Percentiles rank a stretch among this genome's conserved stretches.
Evolutionary conservation across 2,113 vertebrate species (phyloP).

Genomic region (Urocynchramus pylzowi): DNA sequence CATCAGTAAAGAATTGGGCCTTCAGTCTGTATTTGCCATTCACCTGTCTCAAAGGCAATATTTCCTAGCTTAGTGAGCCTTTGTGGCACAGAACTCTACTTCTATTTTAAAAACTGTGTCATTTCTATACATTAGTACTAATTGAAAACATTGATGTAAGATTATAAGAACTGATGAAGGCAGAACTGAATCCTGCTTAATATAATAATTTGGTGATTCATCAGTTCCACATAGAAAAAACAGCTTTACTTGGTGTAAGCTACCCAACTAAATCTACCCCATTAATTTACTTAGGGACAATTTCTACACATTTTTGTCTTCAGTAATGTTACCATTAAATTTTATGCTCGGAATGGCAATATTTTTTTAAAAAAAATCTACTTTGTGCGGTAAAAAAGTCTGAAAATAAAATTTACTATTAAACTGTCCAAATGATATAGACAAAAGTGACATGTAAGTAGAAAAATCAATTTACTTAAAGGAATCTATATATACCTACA

Average conservation of each 20-base stretch:
- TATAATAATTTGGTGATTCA: neutral
- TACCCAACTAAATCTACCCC: neutral
- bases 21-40: neutral
- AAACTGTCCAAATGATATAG: neutral
- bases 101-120: neutral
- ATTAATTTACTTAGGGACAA: neutral
- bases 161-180: neutral
- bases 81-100: neutral
- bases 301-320: neutral
- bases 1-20: rapidly evolving
- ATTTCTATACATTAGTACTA: neutral
- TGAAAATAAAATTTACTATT: neutral
- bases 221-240: neutral
- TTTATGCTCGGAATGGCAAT: neutral
- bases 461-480: neutral
- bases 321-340: neutral
- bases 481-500: neutral
- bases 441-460: neutral
- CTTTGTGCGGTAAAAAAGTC: neutral
- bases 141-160: neutral
- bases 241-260: neutral
- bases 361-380: neutral
- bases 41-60: neutral
- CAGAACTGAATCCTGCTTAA: neutral
- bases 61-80: neutral